These are phyloP conservation scores for Mantis religiosa DNA, from an alignment of 2,888 invertebrate genomes.

Conservation along the genomic window DNA sequence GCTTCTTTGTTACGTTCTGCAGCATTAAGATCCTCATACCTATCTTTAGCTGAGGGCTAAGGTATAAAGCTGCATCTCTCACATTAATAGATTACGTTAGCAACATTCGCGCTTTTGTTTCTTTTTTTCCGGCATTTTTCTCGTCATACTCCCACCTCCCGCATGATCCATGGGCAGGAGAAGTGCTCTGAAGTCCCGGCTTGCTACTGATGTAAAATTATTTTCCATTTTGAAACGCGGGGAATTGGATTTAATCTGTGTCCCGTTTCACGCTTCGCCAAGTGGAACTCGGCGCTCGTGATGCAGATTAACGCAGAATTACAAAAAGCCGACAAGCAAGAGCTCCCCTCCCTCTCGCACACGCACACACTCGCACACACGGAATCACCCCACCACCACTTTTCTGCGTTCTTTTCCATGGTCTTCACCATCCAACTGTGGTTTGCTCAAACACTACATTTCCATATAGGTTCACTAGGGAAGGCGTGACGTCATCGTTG, in stretches of 20 bases:
- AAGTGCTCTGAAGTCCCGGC: neutral
- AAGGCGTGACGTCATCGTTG: neutral
- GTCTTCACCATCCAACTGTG: neutral
- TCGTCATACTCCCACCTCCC: neutral
- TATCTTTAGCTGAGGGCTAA: neutral
- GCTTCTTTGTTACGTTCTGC: neutral
- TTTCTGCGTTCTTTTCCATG: neutral
- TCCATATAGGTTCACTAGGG: neutral
- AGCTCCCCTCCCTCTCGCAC: neutral
- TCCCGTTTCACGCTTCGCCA: conserved; percentile 30
- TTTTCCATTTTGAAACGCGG: conserved; percentile 32
- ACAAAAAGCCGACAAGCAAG: conserved; percentile 32
- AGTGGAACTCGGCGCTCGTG: conserved; percentile 30
- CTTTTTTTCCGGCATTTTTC: neutral
- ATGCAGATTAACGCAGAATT: conserved; percentile 33
- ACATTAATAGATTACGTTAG: conserved; percentile 5
- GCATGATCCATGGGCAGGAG: conserved; percentile 2
- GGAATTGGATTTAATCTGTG: conserved; percentile 33
- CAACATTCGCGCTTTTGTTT: neutral
- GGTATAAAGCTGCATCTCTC: neutral
- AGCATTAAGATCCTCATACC: neutral
- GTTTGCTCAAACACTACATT: neutral
- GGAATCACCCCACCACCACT: neutral
- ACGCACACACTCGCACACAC: neutral
- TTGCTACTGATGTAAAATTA: conserved; percentile 31